Base-by-base conservation (phyloP, 2,888 invertebrate genomes). In the Automeris io region DNA sequence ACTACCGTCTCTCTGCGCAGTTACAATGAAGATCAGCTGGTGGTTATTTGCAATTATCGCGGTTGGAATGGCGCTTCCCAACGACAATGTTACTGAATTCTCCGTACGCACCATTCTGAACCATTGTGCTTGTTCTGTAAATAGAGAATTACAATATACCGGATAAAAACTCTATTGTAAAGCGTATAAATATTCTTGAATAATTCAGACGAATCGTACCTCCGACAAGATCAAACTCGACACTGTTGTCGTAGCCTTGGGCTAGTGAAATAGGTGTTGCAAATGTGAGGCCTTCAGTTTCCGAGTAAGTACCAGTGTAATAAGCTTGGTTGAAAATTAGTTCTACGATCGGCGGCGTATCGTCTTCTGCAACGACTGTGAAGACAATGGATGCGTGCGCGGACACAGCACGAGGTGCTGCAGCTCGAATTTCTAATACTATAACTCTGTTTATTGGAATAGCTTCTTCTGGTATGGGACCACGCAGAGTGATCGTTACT, bases 201-300 rank as follows among this genome's bases (percentile, higher is more conserved):
- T n/a, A n/a, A n/a, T n/a, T n/a, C n/a, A n/a, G n/a, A 13, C 11
- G 3, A 35, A 18, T 39, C 46, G 9, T 38, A 59, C 61, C 57
- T 47, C 57, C 61, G 40, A 56, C 52, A 1, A 63, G 40, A n/a
- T 13, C 9, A 33, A 58, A 56, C 12, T 38, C 18, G 4, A 59
- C 55, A 8, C n/a, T 42, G 2, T 41, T 41, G 21, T 55, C 54
- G 37, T 48, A 53, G 2, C 59, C 58, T 37, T 46, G 21, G 0
- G 46, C 18, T 4, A 59, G 35, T 1, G 36, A 33, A 16, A 59
- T 50, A 2, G 44, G 36, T 6, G 39, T 37, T 0, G 40, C 41
- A n/a, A 55, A 41, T 1, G 25, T 11, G 5, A 60, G 37, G 7
- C 49, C 47, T 7, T n/a, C 33, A 7, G 9, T 9, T 22, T 33